These are phyloP conservation scores for Rhynchotus rufescens DNA, from an alignment of 2,797 vertebrate species.

Conservation along the genomic window DNA sequence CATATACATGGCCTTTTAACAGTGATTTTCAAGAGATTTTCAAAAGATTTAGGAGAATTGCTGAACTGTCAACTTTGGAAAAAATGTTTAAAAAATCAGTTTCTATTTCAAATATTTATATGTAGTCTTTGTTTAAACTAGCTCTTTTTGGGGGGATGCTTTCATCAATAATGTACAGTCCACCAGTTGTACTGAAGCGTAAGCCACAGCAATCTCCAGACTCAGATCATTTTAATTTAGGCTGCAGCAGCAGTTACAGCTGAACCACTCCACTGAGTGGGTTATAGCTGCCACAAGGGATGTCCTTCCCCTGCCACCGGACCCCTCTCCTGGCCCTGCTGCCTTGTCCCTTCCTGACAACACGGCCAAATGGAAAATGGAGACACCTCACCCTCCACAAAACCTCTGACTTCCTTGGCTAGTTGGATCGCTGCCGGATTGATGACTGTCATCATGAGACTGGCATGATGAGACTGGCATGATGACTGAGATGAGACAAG, in stretches of 20 bases:
- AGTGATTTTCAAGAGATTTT: neutral
- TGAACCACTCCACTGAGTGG: neutral
- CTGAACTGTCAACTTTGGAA: neutral
- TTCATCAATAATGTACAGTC: neutral
- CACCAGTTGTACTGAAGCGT: neutral
- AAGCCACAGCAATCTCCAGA: neutral
- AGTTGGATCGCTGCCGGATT: no score
- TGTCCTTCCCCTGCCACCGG: neutral
- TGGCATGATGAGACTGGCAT: no score
- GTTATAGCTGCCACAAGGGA: neutral
- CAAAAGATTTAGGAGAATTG: neutral
- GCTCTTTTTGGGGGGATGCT: neutral
- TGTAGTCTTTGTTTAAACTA: neutral
- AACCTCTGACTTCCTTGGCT: neutral
- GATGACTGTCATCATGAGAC: no score
- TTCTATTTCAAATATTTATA: neutral
- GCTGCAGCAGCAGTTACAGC: neutral
- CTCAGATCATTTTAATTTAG: neutral
- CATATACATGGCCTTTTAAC: neutral
- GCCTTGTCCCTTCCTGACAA: neutral
- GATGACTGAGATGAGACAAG: neutral
- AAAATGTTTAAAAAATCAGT: neutral
- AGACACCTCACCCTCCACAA: neutral
- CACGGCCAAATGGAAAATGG: no score
- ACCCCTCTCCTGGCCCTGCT: neutral